Conservation (phyloP, 2,888 invertebrate genomes). For the Leistus spinibarbis region DNA sequence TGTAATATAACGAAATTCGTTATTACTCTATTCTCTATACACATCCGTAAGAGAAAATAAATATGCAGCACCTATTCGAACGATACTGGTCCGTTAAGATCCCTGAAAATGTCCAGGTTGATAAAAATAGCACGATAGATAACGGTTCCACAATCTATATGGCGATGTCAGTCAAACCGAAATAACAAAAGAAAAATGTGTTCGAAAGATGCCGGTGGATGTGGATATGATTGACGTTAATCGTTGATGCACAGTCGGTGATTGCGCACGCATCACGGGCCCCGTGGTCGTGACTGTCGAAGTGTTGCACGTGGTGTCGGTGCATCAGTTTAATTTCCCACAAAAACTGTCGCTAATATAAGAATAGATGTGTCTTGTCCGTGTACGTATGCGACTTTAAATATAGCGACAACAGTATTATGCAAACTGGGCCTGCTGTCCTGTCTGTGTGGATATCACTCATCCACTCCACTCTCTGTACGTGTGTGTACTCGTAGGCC, state of each 20-base stretch:
- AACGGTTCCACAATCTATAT: background rate
- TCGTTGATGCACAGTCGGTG: background rate
- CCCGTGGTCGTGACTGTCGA: background rate
- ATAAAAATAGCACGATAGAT: background rate
- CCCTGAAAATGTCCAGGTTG: background rate
- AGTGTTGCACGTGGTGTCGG: background rate
- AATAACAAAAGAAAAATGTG: background rate
- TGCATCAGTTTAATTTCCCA: background rate
- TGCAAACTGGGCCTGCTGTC: background rate
- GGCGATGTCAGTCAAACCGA: background rate
- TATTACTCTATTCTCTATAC: too few species aligned
- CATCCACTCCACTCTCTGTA: background rate
- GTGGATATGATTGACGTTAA: background rate
- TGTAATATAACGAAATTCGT: background rate
- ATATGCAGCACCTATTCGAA: too few species aligned
- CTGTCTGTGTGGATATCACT: background rate
- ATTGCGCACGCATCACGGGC: background rate
- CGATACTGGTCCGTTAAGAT: too few species aligned
- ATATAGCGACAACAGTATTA: background rate
- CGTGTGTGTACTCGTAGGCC: background rate
- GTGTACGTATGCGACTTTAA: background rate
- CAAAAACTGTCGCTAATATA: background rate
- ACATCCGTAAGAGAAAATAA: too few species aligned
- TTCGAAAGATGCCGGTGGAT: background rate
- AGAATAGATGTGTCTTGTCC: background rate